Evolutionary conservation across 2,113 vertebrate species (phyloP).

Genomic region (Muntiacus muntjak): DNA sequence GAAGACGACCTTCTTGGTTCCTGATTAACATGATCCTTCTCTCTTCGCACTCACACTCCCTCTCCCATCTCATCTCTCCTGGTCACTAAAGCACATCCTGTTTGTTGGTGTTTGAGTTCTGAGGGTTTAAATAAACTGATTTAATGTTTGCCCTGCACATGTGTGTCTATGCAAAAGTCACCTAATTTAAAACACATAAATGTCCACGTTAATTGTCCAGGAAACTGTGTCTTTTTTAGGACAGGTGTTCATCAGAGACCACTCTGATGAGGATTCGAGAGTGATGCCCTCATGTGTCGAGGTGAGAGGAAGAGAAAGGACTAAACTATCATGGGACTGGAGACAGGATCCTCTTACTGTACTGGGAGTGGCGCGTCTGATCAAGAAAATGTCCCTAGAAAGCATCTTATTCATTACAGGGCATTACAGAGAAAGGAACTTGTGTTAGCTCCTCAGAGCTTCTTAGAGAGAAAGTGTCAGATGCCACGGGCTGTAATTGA

Average conservation of each 20-base stretch:
- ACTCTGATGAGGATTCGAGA: not conserved
- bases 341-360: not conserved
- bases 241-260: not conserved
- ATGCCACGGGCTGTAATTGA: rapidly evolving
- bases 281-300: rapidly evolving
- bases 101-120: not conserved
- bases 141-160: rapidly evolving
- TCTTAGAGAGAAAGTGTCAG: not conserved
- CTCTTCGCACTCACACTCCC: not conserved
- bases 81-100: not conserved
- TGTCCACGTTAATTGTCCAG: not conserved
- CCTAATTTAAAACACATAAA: not conserved
- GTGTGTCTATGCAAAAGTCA: not conserved
- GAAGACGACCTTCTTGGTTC: rapidly evolving
- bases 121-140: not conserved
- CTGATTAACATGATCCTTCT: not conserved
- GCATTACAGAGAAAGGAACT: not conserved
- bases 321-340: too few relatives aligned
- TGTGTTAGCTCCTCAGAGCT: not conserved
- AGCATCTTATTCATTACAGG: not conserved
- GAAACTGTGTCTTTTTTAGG: not conserved
- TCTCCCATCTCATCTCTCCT: not conserved
- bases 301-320: not conserved
- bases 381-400: not conserved
- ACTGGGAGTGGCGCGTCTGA: not conserved